phyloP scores from a whole-genome alignment of 2,888 invertebrate genomes.

The Agriopis aurantiaria region DNA sequence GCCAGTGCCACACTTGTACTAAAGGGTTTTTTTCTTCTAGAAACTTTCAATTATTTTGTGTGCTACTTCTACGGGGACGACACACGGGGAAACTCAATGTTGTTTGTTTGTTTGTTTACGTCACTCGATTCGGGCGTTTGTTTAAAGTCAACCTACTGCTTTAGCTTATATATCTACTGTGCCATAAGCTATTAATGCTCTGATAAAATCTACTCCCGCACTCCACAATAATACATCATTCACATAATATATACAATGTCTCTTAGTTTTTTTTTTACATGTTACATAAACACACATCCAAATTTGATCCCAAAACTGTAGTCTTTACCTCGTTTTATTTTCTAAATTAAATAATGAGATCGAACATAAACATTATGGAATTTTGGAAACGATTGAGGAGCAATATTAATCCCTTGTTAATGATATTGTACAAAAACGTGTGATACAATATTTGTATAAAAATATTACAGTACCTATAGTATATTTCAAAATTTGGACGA shows the following conservation, averaged over 20 bases:
- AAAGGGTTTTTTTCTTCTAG: no score
- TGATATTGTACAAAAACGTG: constrained; percentile 53
- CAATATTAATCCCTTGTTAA: constrained; percentile 47
- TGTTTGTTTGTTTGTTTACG: no score
- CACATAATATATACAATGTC: constrained; percentile 83
- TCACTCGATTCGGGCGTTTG: no score
- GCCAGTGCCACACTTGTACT: no score
- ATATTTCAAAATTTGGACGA: constrained; percentile 66
- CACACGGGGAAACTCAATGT: no score
- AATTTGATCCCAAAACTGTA: constrained; percentile 86
- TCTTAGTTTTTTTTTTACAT: constrained; percentile 77
- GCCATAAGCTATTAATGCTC: constrained; percentile 69
- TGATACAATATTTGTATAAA: constrained; percentile 50
- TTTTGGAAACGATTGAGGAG: constrained; percentile 70
- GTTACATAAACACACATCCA: constrained; percentile 84
- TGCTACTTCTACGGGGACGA: no score
- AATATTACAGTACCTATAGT: constrained; percentile 57
- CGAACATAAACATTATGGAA: constrained; percentile 82
- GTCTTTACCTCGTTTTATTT: constrained; percentile 85
- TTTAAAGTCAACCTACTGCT: no score
- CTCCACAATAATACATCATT: constrained; percentile 82
- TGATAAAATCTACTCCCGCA: constrained; percentile 68
- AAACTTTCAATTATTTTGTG: no score
- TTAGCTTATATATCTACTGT: no score
- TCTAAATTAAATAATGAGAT: constrained; percentile 87